Conservation (phyloP, 2,888 invertebrate genomes). For the Drepanosiphum platanoidis region DNA sequence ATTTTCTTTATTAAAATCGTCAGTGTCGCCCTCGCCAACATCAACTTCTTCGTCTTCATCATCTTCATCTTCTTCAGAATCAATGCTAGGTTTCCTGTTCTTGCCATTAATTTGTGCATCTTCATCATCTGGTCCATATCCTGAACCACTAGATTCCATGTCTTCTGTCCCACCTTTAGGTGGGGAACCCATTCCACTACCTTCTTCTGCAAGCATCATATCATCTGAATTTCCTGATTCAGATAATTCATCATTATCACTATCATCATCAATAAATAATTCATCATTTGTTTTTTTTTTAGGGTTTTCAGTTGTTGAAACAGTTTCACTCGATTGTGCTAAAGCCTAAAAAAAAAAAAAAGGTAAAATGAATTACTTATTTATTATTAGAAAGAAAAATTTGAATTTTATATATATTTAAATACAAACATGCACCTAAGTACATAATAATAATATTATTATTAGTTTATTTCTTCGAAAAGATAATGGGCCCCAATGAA, state of each 20-base stretch:
- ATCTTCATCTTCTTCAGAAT: constrained; percentile 45
- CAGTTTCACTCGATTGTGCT: constrained; percentile 43
- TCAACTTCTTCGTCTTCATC: constrained; percentile 25
- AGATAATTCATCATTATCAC: constrained; percentile 71
- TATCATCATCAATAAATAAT: constrained; percentile 80
- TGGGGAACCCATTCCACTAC: constrained; percentile 41
- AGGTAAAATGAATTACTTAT: too few species aligned
- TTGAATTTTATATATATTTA: neutral
- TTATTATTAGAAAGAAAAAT: too few species aligned
- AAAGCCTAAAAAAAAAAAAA: constrained; percentile 9
- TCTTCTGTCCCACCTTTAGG: constrained; percentile 74
- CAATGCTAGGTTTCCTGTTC: constrained; percentile 1
- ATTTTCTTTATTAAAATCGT: constrained; percentile 32
- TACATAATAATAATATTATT: neutral
- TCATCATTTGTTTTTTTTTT: constrained; percentile 69
- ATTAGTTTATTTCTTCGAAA: too few species aligned
- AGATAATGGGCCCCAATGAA: too few species aligned
- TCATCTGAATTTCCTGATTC: constrained; percentile 11
- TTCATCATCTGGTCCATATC: constrained; percentile 86
- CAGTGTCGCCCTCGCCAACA: constrained; percentile 15
- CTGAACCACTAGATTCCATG: constrained; percentile 86
- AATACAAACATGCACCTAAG: neutral
- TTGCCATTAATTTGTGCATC: constrained; percentile 64
- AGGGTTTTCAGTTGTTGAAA: constrained; percentile 47
- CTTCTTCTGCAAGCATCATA: constrained; percentile 54